phyloP scores from a whole-genome alignment of 2,888 invertebrate genomes.

The Drosophila subquinaria region DNA sequence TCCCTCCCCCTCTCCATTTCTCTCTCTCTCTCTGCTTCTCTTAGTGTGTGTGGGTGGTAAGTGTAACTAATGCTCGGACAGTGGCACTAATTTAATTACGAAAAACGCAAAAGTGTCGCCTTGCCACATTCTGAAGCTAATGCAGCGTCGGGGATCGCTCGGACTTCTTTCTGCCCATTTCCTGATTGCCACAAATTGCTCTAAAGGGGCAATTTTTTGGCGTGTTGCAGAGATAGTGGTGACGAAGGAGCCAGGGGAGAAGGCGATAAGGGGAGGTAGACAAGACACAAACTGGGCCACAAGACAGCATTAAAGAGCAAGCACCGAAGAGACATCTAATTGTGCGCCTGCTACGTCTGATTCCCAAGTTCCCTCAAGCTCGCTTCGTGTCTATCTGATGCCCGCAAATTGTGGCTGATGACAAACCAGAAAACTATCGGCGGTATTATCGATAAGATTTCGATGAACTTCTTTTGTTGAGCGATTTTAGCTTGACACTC shows the following conservation, averaged over 20 bases:
- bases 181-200: constrained; percentile 79
- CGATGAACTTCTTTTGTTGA: background rate
- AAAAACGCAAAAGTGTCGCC: constrained; percentile 82
- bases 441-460: background rate
- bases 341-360: constrained; percentile 17
- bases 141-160: constrained; percentile 47
- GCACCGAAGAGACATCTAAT: constrained; percentile 33
- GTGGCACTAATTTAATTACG: constrained; percentile 83
- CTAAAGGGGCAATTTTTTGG: constrained; percentile 59
- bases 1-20: background rate
- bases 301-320: constrained; percentile 48
- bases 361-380: constrained; percentile 13
- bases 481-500: no score
- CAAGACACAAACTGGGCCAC: constrained; percentile 39
- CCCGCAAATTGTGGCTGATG: background rate
- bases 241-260: background rate
- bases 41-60: constrained; percentile 45
- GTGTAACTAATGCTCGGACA: constrained; percentile 81
- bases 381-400: constrained; percentile 32
- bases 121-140: constrained; percentile 74
- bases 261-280: background rate
- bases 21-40: constrained; percentile 3
- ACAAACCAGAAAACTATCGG: background rate
- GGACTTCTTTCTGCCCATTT: constrained; percentile 27
- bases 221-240: constrained; percentile 2